A percentile compares a stretch with the other conserved stretches of the same genome.
These are phyloP conservation scores for Brachionus plicatilis DNA, from an alignment of 1,140 invertebrate species.

Conservation along the genomic window DNA sequence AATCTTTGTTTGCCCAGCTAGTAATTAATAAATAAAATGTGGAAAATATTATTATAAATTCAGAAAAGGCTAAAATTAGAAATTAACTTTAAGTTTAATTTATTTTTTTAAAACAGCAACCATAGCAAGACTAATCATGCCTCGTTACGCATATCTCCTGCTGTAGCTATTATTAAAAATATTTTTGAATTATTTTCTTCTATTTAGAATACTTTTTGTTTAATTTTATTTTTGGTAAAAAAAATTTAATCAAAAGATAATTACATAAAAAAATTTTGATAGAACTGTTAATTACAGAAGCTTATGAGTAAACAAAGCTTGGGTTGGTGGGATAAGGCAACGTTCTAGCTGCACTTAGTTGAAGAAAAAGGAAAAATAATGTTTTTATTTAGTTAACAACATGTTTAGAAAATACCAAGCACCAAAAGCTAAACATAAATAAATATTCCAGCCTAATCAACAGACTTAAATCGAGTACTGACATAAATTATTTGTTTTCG, in stretches of 20 bases:
- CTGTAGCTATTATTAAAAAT: no score
- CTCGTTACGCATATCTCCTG: no score
- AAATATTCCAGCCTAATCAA: not conserved
- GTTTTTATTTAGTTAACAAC: not conserved
- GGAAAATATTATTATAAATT: no score
- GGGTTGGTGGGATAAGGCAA: not conserved
- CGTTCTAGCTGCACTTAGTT: not conserved
- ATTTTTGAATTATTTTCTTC: no score
- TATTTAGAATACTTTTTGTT: not conserved
- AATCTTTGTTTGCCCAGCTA: no score
- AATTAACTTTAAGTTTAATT: no score
- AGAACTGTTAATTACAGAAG: not conserved
- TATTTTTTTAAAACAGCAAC: no score
- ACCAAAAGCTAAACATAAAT: not conserved
- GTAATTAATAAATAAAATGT: no score
- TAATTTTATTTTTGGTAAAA: not conserved
- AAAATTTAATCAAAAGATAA: not conserved
- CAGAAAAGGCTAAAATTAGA: no score
- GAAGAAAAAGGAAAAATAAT: not conserved
- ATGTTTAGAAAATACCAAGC: not conserved
- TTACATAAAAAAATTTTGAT: not conserved
- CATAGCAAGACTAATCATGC: no score
- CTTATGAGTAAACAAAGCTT: not conserved
- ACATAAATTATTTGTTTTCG: conserved; percentile 9
- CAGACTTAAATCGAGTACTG: not conserved